Conservation (phyloP, 1,140 invertebrate species). For the Choristoneura fumiferana region DNA sequence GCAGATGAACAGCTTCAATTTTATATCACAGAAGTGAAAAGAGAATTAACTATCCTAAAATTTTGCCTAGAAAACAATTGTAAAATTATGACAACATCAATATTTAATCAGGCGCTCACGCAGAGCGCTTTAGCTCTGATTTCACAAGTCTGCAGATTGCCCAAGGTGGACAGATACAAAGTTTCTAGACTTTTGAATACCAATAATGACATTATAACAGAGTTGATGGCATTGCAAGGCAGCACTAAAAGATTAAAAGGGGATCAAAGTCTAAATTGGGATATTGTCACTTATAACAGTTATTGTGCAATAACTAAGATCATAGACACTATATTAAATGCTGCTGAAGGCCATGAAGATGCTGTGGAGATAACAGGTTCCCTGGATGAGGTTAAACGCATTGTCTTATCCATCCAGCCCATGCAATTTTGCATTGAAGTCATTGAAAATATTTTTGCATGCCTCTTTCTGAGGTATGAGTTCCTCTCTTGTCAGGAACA, state of each 20-base stretch:
- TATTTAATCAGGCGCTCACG: slow-evolving; percentile 65
- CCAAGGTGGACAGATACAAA: slow-evolving; percentile 72
- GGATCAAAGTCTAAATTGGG: slow-evolving; percentile 52
- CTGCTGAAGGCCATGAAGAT: slow-evolving; percentile 49
- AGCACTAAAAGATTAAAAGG: slow-evolving; percentile 46
- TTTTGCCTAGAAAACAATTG: slow-evolving; percentile 74
- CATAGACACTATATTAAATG: slow-evolving; percentile 69
- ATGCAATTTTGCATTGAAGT: slow-evolving; percentile 67
- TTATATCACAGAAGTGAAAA: slow-evolving; percentile 73
- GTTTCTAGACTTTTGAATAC: slow-evolving; percentile 67
- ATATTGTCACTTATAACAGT: slow-evolving; percentile 70
- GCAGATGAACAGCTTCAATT: slow-evolving; percentile 64
- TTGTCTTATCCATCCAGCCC: slow-evolving; percentile 66
- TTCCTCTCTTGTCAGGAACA: slow-evolving; percentile 71
- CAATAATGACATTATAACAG: slow-evolving; percentile 68
- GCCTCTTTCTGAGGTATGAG: slow-evolving; percentile 72
- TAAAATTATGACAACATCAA: slow-evolving; percentile 68
- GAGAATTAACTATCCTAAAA: slow-evolving; percentile 72
- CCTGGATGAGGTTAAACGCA: slow-evolving; percentile 68
- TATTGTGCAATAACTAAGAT: slow-evolving; percentile 72
- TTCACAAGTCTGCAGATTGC: slow-evolving; percentile 73
- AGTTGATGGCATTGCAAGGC: slow-evolving; percentile 41
- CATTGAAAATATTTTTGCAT: slow-evolving; percentile 73
- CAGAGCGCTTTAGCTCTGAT: slow-evolving; percentile 72
- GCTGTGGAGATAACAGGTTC: slow-evolving; percentile 48